Conservation (phyloP, 2,888 invertebrate genomes). For the Hyalella azteca region DNA sequence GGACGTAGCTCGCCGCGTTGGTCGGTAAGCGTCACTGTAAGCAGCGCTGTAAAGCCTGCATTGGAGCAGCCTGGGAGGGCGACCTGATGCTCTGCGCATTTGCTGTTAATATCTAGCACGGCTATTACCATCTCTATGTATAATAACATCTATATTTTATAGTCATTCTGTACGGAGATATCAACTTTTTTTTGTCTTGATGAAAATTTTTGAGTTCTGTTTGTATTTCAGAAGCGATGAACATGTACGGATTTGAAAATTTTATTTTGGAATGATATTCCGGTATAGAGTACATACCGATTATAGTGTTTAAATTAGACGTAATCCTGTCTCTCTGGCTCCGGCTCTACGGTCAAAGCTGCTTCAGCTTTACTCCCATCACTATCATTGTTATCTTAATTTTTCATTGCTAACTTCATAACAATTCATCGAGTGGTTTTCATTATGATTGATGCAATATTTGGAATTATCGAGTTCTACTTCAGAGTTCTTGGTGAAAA, state of each 20-base stretch:
- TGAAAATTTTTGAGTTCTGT: not conserved
- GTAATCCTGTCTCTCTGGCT: not conserved
- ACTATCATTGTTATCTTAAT: not conserved
- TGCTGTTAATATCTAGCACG: conserved; percentile 18
- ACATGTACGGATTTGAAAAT: not conserved
- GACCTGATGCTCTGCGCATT: not conserved
- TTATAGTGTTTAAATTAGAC: conserved; percentile 27
- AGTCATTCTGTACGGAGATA: not conserved
- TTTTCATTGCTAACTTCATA: not conserved
- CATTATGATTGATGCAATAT: too few relatives aligned
- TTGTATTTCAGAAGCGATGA: not conserved
- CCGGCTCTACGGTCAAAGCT: not conserved
- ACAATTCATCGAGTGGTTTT: not conserved
- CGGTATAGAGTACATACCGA: conserved; percentile 25
- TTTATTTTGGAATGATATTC: conserved; percentile 34
- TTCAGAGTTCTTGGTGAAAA: too few relatives aligned
- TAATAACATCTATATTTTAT: conserved; percentile 21
- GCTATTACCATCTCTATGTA: conserved; percentile 9
- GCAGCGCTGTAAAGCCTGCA: too few relatives aligned
- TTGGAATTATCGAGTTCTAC: too few relatives aligned
- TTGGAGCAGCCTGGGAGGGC: not conserved
- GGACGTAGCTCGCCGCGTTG: too few relatives aligned
- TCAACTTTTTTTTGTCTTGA: not conserved
- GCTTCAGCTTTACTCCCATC: not conserved
- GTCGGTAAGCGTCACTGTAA: too few relatives aligned